phyloP scores from a whole-genome alignment of 2,888 invertebrate genomes.

The Pterostichus niger region DNA sequence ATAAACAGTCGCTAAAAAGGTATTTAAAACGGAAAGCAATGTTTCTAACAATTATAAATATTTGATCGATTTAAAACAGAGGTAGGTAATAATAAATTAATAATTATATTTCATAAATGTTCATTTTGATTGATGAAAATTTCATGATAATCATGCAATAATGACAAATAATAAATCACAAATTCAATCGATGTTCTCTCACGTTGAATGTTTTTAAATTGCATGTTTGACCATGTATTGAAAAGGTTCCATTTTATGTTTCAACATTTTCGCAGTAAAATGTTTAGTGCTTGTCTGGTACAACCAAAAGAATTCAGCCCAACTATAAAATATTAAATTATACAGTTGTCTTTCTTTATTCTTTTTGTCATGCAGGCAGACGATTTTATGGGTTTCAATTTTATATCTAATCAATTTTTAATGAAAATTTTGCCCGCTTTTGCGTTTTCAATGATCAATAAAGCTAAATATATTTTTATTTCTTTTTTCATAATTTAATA shows the following conservation, averaged over 20 bases:
- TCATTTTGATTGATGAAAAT: conserved; percentile 20
- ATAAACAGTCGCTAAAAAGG: too few species aligned
- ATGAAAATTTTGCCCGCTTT: conserved; percentile 47
- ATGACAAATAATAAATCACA: conserved; percentile 39
- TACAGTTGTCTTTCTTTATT: conserved; percentile 53
- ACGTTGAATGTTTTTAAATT: conserved; percentile 39
- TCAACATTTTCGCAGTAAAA: conserved; percentile 47
- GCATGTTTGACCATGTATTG: conserved; percentile 39
- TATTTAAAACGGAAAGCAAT: too few species aligned
- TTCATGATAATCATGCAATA: conserved; percentile 32
- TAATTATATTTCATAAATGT: conserved; percentile 10
- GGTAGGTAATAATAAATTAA: background rate
- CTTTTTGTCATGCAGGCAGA: conserved; percentile 21
- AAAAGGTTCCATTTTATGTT: conserved; percentile 30
- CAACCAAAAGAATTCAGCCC: conserved; percentile 10
- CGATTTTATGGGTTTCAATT: conserved; percentile 41
- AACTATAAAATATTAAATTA: conserved; percentile 53
- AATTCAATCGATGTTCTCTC: conserved; percentile 8
- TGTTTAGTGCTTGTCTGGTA: conserved; percentile 49
- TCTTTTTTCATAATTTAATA: conserved; percentile 25
- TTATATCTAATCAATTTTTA: conserved; percentile 50
- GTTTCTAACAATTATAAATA: too few species aligned
- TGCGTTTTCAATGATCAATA: conserved; percentile 11
- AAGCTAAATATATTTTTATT: conserved; percentile 7
- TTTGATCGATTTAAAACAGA: too few species aligned